Percentiles rank a stretch among this genome's conserved stretches.
Evolutionary conservation across 2,113 vertebrate genomes (phyloP).

Genomic region (Syngnathoides biaculeatus): DNA sequence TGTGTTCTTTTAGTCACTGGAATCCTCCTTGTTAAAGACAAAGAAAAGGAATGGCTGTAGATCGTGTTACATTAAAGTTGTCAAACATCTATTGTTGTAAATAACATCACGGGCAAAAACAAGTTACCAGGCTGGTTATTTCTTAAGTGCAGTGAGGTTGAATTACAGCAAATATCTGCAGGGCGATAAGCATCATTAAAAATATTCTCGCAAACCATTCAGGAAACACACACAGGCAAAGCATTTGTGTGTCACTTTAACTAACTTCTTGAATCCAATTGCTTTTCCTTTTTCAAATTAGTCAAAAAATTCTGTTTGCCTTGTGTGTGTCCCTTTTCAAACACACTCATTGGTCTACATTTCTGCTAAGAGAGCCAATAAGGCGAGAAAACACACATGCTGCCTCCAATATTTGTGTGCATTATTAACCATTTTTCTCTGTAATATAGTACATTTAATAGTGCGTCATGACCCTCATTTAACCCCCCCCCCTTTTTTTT

Average conservation of each 20-base stretch:
- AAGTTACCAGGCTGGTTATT: background rate
- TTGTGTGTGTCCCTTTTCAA: constrained; percentile 32
- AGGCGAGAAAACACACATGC: constrained; percentile 25
- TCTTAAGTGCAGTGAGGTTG: background rate
- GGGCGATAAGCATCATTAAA: background rate
- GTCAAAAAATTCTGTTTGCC: constrained; percentile 48
- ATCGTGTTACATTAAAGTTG: background rate
- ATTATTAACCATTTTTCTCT: constrained; percentile 11
- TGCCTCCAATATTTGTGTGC: constrained; percentile 15
- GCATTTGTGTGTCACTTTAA: background rate
- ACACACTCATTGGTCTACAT: constrained; percentile 42
- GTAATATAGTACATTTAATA: background rate
- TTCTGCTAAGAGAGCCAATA: constrained; percentile 41
- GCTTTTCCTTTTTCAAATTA: background rate
- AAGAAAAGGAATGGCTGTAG: background rate
- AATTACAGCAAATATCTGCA: background rate
- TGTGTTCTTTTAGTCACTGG: background rate
- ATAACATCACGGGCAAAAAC: background rate
- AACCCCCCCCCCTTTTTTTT: constrained; percentile 7
- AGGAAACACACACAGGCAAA: background rate
- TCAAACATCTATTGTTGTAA: background rate
- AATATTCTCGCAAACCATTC: background rate
- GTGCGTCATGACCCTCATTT: background rate
- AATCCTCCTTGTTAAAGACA: background rate
- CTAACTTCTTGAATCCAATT: background rate